These are phyloP conservation scores for Luscinia luscinia DNA, from an alignment of 2,797 vertebrate genomes.

Conservation along the genomic window DNA sequence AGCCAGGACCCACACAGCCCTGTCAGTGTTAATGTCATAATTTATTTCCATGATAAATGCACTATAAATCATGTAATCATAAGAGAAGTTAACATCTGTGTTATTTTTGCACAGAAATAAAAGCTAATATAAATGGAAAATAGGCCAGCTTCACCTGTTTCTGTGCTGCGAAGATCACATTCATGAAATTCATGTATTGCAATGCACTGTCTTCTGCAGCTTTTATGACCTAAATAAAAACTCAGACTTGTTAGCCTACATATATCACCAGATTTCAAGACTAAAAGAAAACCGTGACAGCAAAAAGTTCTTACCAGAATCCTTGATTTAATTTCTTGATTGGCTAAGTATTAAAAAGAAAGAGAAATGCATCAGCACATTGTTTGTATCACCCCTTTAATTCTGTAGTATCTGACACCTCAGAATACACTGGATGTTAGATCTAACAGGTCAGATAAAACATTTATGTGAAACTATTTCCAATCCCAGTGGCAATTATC, in stretches of 20 bases:
- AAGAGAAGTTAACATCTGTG: not conserved
- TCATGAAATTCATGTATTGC: slow-evolving; percentile 99
- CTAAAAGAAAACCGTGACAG: not conserved
- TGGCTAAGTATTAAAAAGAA: slow-evolving; percentile 76
- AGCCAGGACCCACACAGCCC: not conserved
- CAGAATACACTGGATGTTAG: not conserved
- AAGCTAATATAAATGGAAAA: not conserved
- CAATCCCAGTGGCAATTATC: not conserved
- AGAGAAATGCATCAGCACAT: not conserved
- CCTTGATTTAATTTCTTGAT: slow-evolving; percentile 93
- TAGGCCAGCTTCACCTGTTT: slow-evolving; percentile 85
- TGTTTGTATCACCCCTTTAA: not conserved
- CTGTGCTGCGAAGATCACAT: slow-evolving; percentile 96
- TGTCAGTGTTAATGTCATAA: not conserved
- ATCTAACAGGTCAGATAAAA: not conserved
- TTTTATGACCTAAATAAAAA: slow-evolving; percentile 88
- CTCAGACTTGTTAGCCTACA: not conserved
- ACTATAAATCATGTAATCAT: not conserved
- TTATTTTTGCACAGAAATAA: not conserved
- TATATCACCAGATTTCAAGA: not conserved
- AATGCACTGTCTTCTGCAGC: slow-evolving; percentile 92
- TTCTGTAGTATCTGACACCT: not conserved
- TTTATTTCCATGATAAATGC: not conserved
- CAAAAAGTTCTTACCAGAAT: slow-evolving; percentile 85
- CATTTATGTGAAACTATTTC: fast-evolving